Evolutionary conservation across 2,797 vertebrate genomes (phyloP).

Genomic region (Micrastur ruficollis): DNA sequence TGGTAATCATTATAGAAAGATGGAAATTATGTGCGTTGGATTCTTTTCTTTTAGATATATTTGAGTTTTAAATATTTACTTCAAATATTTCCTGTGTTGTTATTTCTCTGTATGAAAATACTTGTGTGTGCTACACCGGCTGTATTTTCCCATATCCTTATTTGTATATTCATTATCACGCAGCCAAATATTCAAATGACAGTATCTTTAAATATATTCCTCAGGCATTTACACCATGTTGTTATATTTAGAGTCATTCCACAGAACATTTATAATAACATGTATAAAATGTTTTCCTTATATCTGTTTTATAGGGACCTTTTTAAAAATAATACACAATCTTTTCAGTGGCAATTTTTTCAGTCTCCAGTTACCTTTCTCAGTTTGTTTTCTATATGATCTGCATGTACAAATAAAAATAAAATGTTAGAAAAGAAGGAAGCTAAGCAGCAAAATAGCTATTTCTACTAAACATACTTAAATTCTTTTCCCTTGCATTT

Average conservation of each 20-base stretch:
- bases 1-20: not conserved
- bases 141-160: not conserved
- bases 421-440: not conserved
- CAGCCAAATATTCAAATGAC: not conserved
- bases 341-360: not conserved
- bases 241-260: not conserved
- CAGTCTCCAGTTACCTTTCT: not conserved
- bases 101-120: not conserved
- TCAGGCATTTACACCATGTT: not conserved
- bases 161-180: not conserved
- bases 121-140: not conserved
- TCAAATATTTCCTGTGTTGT: not conserved
- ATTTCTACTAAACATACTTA: not conserved
- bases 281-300: not conserved
- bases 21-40: not conserved
- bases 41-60: not conserved
- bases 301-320: not conserved
- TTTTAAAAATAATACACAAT: not conserved
- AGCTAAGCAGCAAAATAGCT: not conserved
- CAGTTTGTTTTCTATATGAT: not conserved
- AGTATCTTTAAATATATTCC: not conserved
- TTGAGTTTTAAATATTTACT: not conserved
- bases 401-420: not conserved
- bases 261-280: not conserved
- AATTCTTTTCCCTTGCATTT: not conserved